Base-by-base conservation (phyloP, 2,797 vertebrate genomes). In the Pseudochaenichthys georgianus region DNA sequence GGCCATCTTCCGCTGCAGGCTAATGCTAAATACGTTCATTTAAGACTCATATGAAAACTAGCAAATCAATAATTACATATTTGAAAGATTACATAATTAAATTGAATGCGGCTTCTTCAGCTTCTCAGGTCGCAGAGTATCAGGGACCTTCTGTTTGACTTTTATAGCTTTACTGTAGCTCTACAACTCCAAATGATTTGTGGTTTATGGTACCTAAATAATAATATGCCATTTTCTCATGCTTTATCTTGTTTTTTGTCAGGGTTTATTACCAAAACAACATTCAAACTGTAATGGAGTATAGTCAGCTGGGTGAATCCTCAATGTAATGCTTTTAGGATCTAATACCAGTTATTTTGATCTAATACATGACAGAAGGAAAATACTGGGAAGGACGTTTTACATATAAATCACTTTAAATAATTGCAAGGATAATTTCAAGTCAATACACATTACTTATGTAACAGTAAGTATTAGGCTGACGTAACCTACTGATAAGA, bases 371-470 rank as follows among this genome's bases (percentile, higher is more conserved):
- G 43, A 45, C 16, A 38, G 19, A 51, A 47, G 28, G 16, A n/a
- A 54, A 59, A 59, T 28, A 17, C 13, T 16, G 42, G 31, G 8
- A 15, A 54, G 51, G 13, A 19, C 17, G 16, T 13, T 47, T 31
- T 2, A 45, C 17, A 31, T 15, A 16, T 13, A 55, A 55, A 34
- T 3, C 48, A 28, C 28, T 42, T 19, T 55, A 5, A 45, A 59
- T 50, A 50, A 2, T 55, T 55, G 9, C 13, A 57, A n/a, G 16
- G 7, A 72, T 5, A 19, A 23, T 34, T 28, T 72, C 41, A 66
- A 53, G 42, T 64, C 62, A 59, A 64, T 67, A 53, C 2, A 43
- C 28, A 13, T 67, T 50, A 64, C 59, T n/a, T 65, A 34, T 43
- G 21, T 47, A 43, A 55, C 64, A 77, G 60, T 52, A 42, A 43